Evolutionary conservation across 1,140 invertebrate genomes (phyloP).

Genomic region (Camponotus floridanus): DNA sequence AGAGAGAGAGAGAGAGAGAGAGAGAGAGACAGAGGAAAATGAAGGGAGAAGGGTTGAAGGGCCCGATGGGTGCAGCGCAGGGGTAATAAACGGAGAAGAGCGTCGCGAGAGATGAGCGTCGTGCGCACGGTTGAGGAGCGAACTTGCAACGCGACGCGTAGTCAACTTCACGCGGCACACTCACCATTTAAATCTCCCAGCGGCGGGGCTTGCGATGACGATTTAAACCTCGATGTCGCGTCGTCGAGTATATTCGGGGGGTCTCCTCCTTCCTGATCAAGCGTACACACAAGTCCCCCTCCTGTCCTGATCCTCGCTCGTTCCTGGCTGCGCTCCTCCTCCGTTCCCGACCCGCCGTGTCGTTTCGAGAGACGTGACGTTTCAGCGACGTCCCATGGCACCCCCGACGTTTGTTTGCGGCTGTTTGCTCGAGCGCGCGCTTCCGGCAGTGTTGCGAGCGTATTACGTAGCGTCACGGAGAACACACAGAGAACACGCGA

Average conservation of each 20-base stretch:
- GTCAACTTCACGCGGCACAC: conserved; percentile 60
- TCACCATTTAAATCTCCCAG: conserved; percentile 82
- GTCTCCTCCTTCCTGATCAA: conserved; percentile 37
- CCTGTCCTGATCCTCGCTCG: conserved; percentile 13
- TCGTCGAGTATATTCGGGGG: conserved; percentile 28
- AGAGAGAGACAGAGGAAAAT: too few relatives aligned
- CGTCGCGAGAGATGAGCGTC: not conserved
- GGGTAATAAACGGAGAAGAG: not conserved
- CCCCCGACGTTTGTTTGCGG: not conserved
- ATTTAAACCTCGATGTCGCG: conserved; percentile 79
- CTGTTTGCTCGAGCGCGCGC: conserved; percentile 8
- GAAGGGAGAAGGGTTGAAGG: not conserved
- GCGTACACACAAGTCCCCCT: conserved; percentile 49
- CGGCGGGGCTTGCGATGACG: conserved; percentile 60
- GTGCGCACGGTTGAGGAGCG: not conserved
- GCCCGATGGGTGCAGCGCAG: not conserved
- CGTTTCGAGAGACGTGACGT: conserved; percentile 19
- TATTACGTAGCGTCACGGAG: conserved; percentile 7
- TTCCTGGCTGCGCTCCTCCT: not conserved
- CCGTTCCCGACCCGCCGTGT: not conserved
- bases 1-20: not conserved
- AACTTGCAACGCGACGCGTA: conserved; percentile 17
- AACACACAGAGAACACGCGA: too few relatives aligned
- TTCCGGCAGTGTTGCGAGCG: not conserved
- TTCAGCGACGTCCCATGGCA: conserved; percentile 21